Base-by-base conservation (phyloP, 2,888 invertebrate species). In the Aelia acuminata region DNA sequence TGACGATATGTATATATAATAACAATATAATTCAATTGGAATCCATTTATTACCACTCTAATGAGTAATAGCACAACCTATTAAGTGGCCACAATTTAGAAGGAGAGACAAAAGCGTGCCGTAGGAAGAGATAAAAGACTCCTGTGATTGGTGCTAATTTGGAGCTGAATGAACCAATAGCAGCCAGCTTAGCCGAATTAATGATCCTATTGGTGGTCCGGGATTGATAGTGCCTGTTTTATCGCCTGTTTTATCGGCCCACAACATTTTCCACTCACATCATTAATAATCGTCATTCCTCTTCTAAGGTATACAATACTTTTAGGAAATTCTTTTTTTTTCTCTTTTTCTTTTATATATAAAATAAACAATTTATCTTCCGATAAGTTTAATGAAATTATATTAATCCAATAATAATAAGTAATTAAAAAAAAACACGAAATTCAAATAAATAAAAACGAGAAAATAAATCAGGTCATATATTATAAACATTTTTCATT, bases 91-190 rank as follows among this genome's bases (percentile, higher is more conserved):
- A 2, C 18, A 35, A 35, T 70, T 70, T 70, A 70, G 35, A 35
- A 70, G 63, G 31, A 70, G 63, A 20, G 63, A 70, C 31, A 70
- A 70, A 70, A 70, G 35, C 63, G 63, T 70, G 63, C 31, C 63
- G 31, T 31, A 70, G 26, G 13, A 63, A 35, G 63, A 70, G 63
- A 70, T 70, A 70, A 70, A 70, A 35, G 63, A 70, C 31, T 70
- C 63, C 31, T 70, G 63, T 70, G 63, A 70, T 70, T 70, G 63
- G 63, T 70, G 63, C 63, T 70, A 70, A 70, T 70, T 70, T 35
- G 63, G 63, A 70, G 63, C 63, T 70, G 63, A 70, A 70, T 70
- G 63, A 35, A 70, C 63, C 63, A 70, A 70, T 70, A 70, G 63
- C 31, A 70, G 63, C 7, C 63, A 70, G 31, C 63, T 70, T 70